These are phyloP conservation scores for Scarus forsteni DNA, from an alignment of 2,797 vertebrate genomes.

Conservation along the genomic window DNA sequence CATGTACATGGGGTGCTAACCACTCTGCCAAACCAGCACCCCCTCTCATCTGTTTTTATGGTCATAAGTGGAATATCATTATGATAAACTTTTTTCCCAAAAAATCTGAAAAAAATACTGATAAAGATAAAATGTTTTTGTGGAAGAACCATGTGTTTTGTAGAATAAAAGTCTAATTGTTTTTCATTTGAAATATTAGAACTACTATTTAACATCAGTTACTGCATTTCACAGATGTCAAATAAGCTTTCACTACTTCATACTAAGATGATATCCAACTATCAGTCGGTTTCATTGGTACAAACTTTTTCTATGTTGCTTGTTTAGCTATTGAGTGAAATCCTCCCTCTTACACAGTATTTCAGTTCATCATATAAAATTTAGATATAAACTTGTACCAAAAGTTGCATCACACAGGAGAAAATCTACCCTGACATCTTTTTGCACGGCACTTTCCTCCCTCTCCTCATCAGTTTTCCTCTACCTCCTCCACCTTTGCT, in stretches of 20 bases:
- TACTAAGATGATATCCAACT: too few species aligned
- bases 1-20: too few species aligned
- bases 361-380: conserved; percentile 2
- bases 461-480: conserved; percentile 49
- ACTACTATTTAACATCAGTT: background rate
- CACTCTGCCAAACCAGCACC: too few species aligned
- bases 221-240: background rate
- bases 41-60: too few species aligned
- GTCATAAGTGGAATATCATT: too few species aligned
- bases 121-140: too few species aligned
- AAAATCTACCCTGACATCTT: conserved; percentile 27
- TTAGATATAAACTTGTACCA: background rate
- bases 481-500: conserved; percentile 39
- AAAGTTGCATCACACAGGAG: conserved; percentile 2
- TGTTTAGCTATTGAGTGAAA: background rate
- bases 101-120: too few species aligned
- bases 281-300: too few species aligned
- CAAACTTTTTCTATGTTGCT: background rate
- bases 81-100: too few species aligned
- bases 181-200: background rate
- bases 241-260: too few species aligned
- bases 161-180: too few species aligned
- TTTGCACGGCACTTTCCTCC: conserved; percentile 5
- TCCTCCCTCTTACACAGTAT: background rate
- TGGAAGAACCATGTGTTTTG: too few species aligned